Conservation (phyloP, 2,797 vertebrate genomes). For the Buphagus erythrorhynchus region DNA sequence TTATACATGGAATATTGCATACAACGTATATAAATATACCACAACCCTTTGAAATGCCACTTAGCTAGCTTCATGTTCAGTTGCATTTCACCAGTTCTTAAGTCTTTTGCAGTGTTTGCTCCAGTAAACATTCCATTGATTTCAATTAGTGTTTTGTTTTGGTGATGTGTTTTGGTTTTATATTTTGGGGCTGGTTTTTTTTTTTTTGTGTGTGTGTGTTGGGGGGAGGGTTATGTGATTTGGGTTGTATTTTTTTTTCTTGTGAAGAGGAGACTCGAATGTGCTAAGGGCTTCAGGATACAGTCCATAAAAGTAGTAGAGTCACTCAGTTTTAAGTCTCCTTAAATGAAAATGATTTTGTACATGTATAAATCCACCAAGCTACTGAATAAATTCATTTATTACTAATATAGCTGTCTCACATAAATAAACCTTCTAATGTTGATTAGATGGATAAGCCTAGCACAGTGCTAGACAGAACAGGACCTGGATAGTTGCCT, state of each 20-base stretch:
- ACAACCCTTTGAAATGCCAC: neutral
- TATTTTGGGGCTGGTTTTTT: neutral
- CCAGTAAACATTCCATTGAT: neutral
- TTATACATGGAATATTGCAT: neutral
- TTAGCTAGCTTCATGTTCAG: neutral
- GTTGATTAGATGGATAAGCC: conserved; percentile 71
- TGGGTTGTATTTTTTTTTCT: neutral
- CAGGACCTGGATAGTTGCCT: conserved; percentile 47
- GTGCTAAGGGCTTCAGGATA: neutral
- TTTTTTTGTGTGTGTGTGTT: too few species aligned
- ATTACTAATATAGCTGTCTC: conserved; percentile 64
- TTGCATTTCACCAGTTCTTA: neutral
- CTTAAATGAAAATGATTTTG: conserved; percentile 35
- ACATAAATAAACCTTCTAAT: conserved; percentile 64
- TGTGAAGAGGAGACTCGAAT: neutral
- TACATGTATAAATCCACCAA: conserved; percentile 30
- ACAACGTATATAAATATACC: neutral
- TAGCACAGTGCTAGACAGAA: conserved; percentile 60
- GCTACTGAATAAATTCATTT: conserved; percentile 75
- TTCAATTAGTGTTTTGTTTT: neutral
- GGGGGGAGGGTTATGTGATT: neutral
- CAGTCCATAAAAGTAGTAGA: neutral
- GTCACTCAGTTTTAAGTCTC: neutral
- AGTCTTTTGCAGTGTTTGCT: neutral
- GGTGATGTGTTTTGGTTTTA: neutral